Evolutionary conservation across 2,113 vertebrate genomes (phyloP).

Genomic region (Ictidomys tridecemlineatus): DNA sequence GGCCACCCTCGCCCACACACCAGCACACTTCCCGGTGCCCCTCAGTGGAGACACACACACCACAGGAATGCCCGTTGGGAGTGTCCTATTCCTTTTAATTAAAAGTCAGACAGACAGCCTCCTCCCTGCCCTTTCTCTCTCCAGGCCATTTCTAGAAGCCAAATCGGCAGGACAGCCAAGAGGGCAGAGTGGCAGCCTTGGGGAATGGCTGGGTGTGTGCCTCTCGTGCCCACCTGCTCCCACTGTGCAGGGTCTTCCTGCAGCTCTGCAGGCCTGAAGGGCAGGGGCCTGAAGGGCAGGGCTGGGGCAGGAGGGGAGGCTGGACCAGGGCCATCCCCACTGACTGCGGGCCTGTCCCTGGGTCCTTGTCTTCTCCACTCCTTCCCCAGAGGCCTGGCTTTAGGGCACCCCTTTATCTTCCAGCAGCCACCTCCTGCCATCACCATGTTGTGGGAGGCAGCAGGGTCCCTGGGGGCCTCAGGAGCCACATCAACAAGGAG

Average conservation of each 20-base stretch:
- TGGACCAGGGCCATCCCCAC: neutral
- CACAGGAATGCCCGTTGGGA: neutral
- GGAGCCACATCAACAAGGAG: neutral
- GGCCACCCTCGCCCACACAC: neutral
- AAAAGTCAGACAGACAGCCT: slow-evolving; percentile 19
- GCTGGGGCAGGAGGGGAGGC: neutral
- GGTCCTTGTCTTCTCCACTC: neutral
- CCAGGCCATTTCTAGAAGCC: slow-evolving; percentile 25
- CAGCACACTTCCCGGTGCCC: neutral
- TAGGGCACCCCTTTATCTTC: neutral
- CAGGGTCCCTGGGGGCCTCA: neutral
- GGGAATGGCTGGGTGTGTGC: neutral
- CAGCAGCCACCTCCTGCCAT: neutral
- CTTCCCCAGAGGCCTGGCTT: neutral
- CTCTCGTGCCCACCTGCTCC: neutral
- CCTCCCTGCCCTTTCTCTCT: slow-evolving; percentile 34
- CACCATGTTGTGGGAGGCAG: fast-evolving
- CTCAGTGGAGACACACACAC: neutral
- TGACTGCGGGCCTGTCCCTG: neutral
- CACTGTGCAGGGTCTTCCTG: neutral
- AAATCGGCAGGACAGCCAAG: slow-evolving; percentile 50
- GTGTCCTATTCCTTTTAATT: slow-evolving; percentile 54
- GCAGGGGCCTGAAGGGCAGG: neutral
- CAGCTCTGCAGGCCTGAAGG: neutral
- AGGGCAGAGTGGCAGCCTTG: neutral